Percentiles rank a stretch among this genome's conserved stretches.
Conservation (phyloP, 1,140 invertebrate species). For the Rhopalosiphum padi region DNA sequence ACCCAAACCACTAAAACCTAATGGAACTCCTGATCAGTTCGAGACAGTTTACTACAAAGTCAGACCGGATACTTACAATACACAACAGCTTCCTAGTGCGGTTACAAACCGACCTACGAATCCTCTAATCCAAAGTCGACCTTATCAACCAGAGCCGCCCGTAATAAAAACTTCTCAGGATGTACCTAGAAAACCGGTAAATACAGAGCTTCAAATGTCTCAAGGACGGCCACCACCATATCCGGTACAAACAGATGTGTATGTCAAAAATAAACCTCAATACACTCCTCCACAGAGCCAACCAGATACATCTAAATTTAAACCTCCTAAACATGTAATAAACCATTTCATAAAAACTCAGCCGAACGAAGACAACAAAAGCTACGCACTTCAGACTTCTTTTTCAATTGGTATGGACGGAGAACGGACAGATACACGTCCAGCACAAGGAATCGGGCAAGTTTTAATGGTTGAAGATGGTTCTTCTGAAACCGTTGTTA, state of each 20-base stretch:
- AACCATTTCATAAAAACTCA: slow-evolving; percentile 60
- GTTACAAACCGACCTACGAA: not conserved
- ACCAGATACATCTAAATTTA: slow-evolving; percentile 52
- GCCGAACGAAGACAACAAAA: slow-evolving; percentile 60
- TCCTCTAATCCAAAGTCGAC: not conserved
- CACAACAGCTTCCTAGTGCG: not conserved
- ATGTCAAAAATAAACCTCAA: slow-evolving; percentile 41
- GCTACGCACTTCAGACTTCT: slow-evolving; percentile 62
- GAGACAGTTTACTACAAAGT: slow-evolving; percentile 39
- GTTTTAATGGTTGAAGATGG: slow-evolving; percentile 60
- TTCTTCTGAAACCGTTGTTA: slow-evolving; percentile 30
- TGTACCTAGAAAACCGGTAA: not conserved
- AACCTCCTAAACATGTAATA: slow-evolving; percentile 59
- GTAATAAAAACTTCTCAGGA: not conserved
- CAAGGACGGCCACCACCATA: slow-evolving; percentile 21
- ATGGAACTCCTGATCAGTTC: slow-evolving; percentile 42
- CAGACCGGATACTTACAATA: not conserved
- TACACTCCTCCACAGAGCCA: slow-evolving; percentile 20
- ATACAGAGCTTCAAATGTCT: not conserved
- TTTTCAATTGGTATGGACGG: slow-evolving; percentile 61
- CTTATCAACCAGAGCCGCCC: slow-evolving; percentile 30
- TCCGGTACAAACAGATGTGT: not conserved
- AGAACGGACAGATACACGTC: slow-evolving; percentile 56
- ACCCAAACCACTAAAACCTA: not conserved
- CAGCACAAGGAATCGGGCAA: slow-evolving; percentile 61